Base-by-base conservation (phyloP, 2,888 invertebrate genomes). In the Blomia tropicalis region DNA sequence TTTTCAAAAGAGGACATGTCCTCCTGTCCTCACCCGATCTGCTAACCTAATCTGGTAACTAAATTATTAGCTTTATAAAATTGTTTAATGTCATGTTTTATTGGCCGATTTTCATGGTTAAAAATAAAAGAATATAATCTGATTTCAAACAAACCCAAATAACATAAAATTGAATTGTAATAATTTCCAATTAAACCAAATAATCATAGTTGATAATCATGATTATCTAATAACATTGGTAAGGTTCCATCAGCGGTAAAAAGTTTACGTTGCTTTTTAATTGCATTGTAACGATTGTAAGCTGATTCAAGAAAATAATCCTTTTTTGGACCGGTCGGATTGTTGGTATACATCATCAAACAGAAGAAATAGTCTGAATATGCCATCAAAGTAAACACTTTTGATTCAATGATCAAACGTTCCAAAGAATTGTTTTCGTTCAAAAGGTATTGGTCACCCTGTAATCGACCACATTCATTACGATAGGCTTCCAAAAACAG, bases 401-500 rank as follows among this genome's bases (percentile, higher is more conserved):
- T 60, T 11, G 60, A 29, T 5, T 62, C 62, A 17, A n/a, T 56
- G 17, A 62, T 62, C 2, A 41, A 43, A 2, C 23, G 23, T 5
- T 62, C 58, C 17, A 32, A 22, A 17, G 54, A 56, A 43, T 62
- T 56, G 17, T 43, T 32, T 14, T 56, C 56, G 2, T 25, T 22
- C 7, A 56, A 23, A 5, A 7, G 4, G 56, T 58, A 56, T 7
- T 32, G 22, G 41, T 2, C 19, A 19, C 27, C 56, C 1, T 19
- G 3, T 4, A 56, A 7, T 62, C 44, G 2, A 14, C 17, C 27
- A 25, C 27, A 36, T 25, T 58, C 56, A 25, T 31, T 14, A 30
- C 54, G 54, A 43, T 62, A 62, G 29, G 31, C 23, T 19, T 62
- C 44, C 4, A 62, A 30, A 36, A 58, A 62, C 17, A 27, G 17